Evolutionary conservation across 2,888 invertebrate genomes (phyloP).

Genomic region (Bellardia bayeri): DNA sequence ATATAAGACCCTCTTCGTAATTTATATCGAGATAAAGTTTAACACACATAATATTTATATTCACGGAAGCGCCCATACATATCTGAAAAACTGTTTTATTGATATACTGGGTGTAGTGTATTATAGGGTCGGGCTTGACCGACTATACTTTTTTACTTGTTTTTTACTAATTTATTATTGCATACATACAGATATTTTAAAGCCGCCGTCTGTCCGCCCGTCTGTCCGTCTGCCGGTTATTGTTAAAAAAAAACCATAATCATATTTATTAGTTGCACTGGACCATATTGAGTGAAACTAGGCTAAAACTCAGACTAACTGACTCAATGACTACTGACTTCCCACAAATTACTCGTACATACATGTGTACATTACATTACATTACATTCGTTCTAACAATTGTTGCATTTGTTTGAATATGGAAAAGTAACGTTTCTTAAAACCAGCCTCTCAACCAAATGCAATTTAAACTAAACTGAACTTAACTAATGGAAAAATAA

Average conservation of each 20-base stretch:
- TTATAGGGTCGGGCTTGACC: too few relatives aligned
- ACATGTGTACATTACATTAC: too few relatives aligned
- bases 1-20: too few relatives aligned
- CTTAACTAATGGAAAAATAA: not conserved
- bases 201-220: not conserved
- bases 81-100: too few relatives aligned
- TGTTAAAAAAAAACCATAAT: constrained; percentile 19
- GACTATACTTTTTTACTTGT: too few relatives aligned
- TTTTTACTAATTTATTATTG: constrained; percentile 6
- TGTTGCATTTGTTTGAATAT: too few relatives aligned
- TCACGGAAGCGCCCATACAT: too few relatives aligned
- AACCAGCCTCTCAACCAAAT: not conserved
- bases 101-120: too few relatives aligned
- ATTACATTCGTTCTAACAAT: too few relatives aligned
- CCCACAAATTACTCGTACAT: not conserved
- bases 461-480: too few relatives aligned
- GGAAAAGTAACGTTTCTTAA: not conserved
- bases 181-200: not conserved
- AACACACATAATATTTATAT: too few relatives aligned
- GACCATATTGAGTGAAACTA: constrained; percentile 52
- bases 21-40: too few relatives aligned
- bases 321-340: not conserved
- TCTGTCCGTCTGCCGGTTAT: not conserved
- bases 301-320: constrained; percentile 36
- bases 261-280: constrained; percentile 50